Conservation (phyloP, 2,797 vertebrate species). For the Staurois parvus region DNA sequence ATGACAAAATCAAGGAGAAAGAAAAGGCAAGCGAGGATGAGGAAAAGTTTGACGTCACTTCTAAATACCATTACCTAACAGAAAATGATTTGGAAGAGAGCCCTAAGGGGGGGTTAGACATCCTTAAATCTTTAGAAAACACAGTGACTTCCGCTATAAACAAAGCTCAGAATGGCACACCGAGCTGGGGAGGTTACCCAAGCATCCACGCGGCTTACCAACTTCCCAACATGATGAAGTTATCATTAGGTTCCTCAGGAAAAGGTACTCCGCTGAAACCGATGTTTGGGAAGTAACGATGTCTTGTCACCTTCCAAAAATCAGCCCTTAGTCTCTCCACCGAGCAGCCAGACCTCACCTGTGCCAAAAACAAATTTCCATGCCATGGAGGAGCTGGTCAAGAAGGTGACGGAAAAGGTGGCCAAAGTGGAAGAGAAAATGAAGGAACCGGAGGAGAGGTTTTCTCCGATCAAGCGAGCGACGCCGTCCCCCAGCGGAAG, state of each 20-base stretch:
- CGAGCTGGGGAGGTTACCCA: slow-evolving; percentile 98
- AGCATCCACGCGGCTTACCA: slow-evolving; percentile 99
- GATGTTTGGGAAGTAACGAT: slow-evolving; percentile 87
- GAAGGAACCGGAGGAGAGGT: slow-evolving; percentile 86
- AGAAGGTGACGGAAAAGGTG: slow-evolving; percentile 97
- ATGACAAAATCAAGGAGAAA: slow-evolving; percentile 87
- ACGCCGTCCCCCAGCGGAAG: slow-evolving; percentile 93
- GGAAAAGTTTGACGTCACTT: slow-evolving; percentile 94
- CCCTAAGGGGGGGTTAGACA: slow-evolving; percentile 96
- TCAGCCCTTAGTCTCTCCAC: slow-evolving; percentile 87
- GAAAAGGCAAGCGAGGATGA: slow-evolving; percentile 87
- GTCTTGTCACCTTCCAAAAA: slow-evolving; percentile 88
- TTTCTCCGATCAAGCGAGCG: slow-evolving; percentile 85
- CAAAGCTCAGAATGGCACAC: slow-evolving; percentile 97
- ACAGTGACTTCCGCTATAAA: slow-evolving; percentile 97
- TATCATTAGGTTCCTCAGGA: slow-evolving; percentile 90
- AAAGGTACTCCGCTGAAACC: slow-evolving; percentile 90
- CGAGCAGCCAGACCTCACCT: slow-evolving; percentile 91
- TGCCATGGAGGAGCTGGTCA: slow-evolving; percentile 97
- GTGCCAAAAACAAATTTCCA: slow-evolving; percentile 96
- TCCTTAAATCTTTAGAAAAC: slow-evolving; percentile 97
- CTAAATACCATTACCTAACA: slow-evolving; percentile 95
- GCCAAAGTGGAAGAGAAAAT: slow-evolving; percentile 96
- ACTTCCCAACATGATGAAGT: slow-evolving; percentile 98
- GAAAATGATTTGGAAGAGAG: slow-evolving; percentile 97